A percentile compares a stretch with the other conserved stretches of the same genome.
phyloP scores from a whole-genome alignment of 2,797 vertebrate species.

The Danio choprae region DNA sequence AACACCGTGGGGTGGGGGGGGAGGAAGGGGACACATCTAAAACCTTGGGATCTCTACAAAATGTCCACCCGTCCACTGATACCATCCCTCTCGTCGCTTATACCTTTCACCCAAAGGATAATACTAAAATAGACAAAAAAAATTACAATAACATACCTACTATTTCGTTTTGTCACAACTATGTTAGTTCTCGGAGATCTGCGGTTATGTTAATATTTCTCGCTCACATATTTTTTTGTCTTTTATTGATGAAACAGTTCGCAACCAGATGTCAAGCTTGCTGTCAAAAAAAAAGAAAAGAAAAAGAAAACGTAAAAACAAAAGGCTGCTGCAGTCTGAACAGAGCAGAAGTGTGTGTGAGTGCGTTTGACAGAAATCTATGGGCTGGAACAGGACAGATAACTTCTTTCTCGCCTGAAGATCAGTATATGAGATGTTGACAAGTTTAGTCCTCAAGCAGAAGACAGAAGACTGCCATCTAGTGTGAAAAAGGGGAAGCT shows the following conservation, averaged over 20 bases:
- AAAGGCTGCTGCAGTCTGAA: slow-evolving; percentile 83
- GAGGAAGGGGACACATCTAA: slow-evolving; percentile 21
- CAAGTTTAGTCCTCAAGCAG: not conserved
- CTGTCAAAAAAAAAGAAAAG: slow-evolving; percentile 74
- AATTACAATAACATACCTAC: slow-evolving; percentile 45
- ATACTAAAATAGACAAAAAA: slow-evolving; percentile 16
- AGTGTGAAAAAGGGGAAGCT: slow-evolving; percentile 76
- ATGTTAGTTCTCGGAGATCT: slow-evolving; percentile 70
- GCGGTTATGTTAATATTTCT: slow-evolving; percentile 65
- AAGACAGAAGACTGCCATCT: slow-evolving; percentile 64
- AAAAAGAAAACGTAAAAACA: slow-evolving; percentile 49
- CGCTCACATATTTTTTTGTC: slow-evolving; percentile 56
- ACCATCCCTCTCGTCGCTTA: slow-evolving; percentile 47
- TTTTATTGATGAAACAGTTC: slow-evolving; percentile 76
- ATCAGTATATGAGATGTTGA: slow-evolving; percentile 21
- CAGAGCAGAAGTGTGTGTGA: slow-evolving; percentile 69
- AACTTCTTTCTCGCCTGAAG: slow-evolving; percentile 58
- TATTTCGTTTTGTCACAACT: slow-evolving; percentile 55
- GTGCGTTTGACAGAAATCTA: slow-evolving; percentile 81
- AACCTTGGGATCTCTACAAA: slow-evolving; percentile 16
- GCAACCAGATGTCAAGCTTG: slow-evolving; percentile 87
- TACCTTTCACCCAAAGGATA: slow-evolving; percentile 48
- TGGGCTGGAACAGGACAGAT: slow-evolving; percentile 72
- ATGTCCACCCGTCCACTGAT: slow-evolving; percentile 29
- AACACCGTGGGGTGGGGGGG: slow-evolving; percentile 25